phyloP scores from a whole-genome alignment of 2,113 vertebrate species.

The Lutjanus erythropterus region DNA sequence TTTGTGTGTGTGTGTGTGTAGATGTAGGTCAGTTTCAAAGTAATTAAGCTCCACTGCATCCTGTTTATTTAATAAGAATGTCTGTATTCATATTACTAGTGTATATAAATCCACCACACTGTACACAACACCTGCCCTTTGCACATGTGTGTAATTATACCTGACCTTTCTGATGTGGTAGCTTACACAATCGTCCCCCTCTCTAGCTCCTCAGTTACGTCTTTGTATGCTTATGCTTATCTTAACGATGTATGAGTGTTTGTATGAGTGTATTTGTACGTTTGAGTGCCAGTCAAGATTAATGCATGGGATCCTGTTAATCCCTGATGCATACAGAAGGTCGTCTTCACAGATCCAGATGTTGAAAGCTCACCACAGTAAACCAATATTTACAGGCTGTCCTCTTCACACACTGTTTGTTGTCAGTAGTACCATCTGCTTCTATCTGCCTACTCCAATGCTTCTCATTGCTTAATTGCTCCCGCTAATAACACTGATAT shows the following conservation, averaged over 20 bases:
- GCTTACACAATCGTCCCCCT: slow-evolving; percentile 4
- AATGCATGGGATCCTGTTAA: slow-evolving; percentile 60
- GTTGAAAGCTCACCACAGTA: slow-evolving; percentile 36
- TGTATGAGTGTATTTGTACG: slow-evolving; percentile 30
- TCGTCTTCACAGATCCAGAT: slow-evolving; percentile 53
- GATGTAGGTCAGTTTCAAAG: not conserved
- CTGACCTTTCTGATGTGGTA: slow-evolving; percentile 35
- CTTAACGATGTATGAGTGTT: slow-evolving; percentile 13
- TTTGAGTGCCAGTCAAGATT: slow-evolving; percentile 23
- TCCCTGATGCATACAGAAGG: slow-evolving; percentile 35
- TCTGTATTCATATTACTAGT: slow-evolving; percentile 54
- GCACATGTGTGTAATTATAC: slow-evolving; percentile 42
- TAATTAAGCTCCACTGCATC: slow-evolving; percentile 16
- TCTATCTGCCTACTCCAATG: slow-evolving; percentile 45
- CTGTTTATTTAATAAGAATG: slow-evolving; percentile 29
- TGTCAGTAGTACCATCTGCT: slow-evolving; percentile 59
- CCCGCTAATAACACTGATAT: slow-evolving; percentile 48
- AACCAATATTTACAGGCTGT: slow-evolving; percentile 41
- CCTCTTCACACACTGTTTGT: slow-evolving; percentile 40
- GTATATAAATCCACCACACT: slow-evolving; percentile 53
- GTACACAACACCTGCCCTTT: slow-evolving; percentile 29
- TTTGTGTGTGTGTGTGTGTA: slow-evolving; percentile 12
- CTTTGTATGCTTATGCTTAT: slow-evolving; percentile 13
- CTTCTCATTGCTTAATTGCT: slow-evolving; percentile 65
- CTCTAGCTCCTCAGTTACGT: slow-evolving; percentile 1